These are phyloP conservation scores for Zaprionus davidi DNA, from an alignment of 1,140 invertebrate species.

Conservation along the genomic window DNA sequence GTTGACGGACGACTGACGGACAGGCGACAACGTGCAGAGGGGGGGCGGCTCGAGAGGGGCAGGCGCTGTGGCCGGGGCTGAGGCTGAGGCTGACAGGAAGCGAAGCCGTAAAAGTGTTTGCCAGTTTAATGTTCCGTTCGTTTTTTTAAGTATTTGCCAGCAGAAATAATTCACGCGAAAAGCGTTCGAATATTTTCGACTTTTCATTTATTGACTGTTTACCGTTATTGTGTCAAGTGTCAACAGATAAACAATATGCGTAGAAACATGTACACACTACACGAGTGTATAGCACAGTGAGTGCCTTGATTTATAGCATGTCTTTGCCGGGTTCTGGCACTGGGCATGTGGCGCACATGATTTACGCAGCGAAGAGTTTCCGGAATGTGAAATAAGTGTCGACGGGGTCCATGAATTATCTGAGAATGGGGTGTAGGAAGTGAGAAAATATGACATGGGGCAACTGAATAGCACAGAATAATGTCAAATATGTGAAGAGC, in stretches of 20 bases:
- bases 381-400: neutral
- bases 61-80: neutral
- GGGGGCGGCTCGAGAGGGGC: neutral
- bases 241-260: slow-evolving; percentile 2
- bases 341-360: neutral
- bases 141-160: slow-evolving; percentile 9
- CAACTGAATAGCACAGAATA: neutral
- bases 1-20: slow-evolving; percentile 33
- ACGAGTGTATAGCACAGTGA: neutral
- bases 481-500: neutral
- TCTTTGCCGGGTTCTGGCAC: neutral
- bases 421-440: too few relatives aligned
- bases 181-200: slow-evolving; percentile 9
- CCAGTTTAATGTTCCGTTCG: slow-evolving; percentile 25
- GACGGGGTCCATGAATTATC: neutral
- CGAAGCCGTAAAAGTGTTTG: slow-evolving; percentile 13
- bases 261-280: neutral
- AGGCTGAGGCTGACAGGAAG: slow-evolving; percentile 5
- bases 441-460: neutral
- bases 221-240: slow-evolving; percentile 6
- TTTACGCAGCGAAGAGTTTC: neutral
- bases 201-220: slow-evolving; percentile 40
- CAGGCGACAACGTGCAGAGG: slow-evolving; percentile 3
- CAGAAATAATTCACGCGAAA: slow-evolving; percentile 24
- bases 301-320: neutral